Conservation (phyloP, 2,113 vertebrate genomes). For the Alligator mississippiensis region DNA sequence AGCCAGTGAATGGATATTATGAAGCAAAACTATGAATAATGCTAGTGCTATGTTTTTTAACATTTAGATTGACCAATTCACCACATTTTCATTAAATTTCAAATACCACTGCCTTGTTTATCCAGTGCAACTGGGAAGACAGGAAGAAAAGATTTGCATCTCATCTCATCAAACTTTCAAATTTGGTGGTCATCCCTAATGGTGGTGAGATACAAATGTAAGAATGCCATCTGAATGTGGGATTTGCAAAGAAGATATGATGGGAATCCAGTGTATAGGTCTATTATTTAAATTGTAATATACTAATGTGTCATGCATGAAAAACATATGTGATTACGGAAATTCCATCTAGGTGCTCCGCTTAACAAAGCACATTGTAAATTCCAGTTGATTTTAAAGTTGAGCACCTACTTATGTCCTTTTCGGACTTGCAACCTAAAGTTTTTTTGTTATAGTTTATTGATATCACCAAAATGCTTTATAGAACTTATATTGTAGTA, state of each 20-base stretch:
- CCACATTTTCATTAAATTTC: background rate
- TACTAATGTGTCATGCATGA: background rate
- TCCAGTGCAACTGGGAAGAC: background rate
- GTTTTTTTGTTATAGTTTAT: background rate
- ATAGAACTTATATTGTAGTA: background rate
- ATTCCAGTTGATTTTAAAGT: background rate
- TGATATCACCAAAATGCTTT: background rate
- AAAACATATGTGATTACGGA: background rate
- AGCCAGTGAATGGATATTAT: background rate
- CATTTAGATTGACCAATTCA: background rate
- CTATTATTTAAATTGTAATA: background rate
- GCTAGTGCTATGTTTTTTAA: background rate
- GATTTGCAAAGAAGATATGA: background rate
- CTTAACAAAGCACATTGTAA: background rate
- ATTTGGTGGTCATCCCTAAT: background rate
- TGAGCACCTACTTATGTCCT: background rate
- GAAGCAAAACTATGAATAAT: background rate
- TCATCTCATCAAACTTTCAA: background rate
- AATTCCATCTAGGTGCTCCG: background rate
- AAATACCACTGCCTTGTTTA: background rate
- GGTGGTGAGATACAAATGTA: background rate
- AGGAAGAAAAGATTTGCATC: background rate
- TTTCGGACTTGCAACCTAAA: background rate
- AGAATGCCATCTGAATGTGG: too few relatives aligned
- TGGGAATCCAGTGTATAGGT: background rate